Conservation (phyloP, 2,797 vertebrate genomes). For the Serranus cabrilla region DNA sequence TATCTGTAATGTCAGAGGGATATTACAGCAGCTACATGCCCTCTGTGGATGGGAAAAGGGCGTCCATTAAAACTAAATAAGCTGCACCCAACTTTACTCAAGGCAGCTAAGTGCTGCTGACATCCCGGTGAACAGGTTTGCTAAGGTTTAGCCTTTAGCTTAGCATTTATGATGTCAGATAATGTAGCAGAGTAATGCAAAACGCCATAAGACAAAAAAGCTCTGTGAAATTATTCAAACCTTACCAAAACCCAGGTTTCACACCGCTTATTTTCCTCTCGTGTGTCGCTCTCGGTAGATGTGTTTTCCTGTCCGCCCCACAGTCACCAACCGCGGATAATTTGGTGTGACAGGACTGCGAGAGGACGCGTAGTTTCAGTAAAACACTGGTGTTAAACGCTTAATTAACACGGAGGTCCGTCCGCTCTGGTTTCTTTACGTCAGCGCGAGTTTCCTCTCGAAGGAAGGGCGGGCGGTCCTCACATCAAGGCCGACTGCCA, state of each 20-base stretch:
- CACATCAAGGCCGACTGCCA: constrained; percentile 13
- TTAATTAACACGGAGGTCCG: background rate
- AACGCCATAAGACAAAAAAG: background rate
- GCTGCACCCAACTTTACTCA: background rate
- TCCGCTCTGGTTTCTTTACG: constrained; percentile 41
- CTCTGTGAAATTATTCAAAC: constrained; percentile 27
- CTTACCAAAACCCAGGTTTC: constrained; percentile 36
- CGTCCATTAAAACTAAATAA: constrained; percentile 7
- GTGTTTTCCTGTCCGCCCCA: constrained; percentile 1
- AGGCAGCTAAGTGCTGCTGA: background rate
- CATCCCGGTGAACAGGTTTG: background rate
- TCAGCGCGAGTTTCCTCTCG: constrained; percentile 49
- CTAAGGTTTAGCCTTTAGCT: constrained; percentile 13
- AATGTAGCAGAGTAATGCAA: constrained; percentile 4
- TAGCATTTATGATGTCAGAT: background rate
- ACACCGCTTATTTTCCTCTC: constrained; percentile 12
- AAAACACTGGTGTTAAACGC: background rate
- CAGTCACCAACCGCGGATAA: background rate
- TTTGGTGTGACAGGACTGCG: fast-evolving
- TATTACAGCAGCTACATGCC: background rate
- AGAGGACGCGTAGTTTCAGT: background rate
- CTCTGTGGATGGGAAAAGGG: background rate
- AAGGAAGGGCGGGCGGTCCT: constrained; percentile 51
- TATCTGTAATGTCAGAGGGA: background rate
- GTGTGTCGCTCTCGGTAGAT: constrained; percentile 13